Base-by-base conservation (phyloP, 2,888 invertebrate genomes). In the Eurytoma californica region DNA sequence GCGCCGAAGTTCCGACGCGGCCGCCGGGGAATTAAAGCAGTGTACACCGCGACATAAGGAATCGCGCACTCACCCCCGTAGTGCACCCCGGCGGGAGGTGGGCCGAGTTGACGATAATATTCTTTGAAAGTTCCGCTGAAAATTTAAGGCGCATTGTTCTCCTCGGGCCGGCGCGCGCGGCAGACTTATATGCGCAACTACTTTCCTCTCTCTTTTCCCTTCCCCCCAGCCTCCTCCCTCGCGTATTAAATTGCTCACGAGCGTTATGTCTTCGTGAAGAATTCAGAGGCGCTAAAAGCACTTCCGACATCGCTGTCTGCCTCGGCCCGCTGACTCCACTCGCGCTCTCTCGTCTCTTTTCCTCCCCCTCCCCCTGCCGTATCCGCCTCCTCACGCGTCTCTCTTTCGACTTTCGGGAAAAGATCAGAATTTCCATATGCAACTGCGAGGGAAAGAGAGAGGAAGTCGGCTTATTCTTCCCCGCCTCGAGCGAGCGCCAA, bases 211-310 rank as follows among this genome's bases (percentile, higher is more conserved):
- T 24, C 24, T 57, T 69, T 58, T 68, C 63, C 73, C 76, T 24
- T 12, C 49, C 5, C 16, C 5, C 30, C 4, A 77, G 80, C 49
- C 68, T 72, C 30, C 73, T 80, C 67, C 61, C 77, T 67, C 74
- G 57, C 72, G 83, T 83, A 85, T 83, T 82, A 84, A 83, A 83
- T 82, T 82, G 80, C 55, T 76, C 70, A 69, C 75, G 82, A 84
- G 83, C 82, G 79, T 81, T 82, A 82, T 84, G 82, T 82, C 82
- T 82, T 84, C 81, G 81, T 85, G 83, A 84, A 84, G 84, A 84
- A 85, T 85, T 85, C 84, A 84, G 80, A 80, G 81, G 66, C 82
- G 82, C 84, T 85, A 83, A 84, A 84, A 85, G 84, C 82, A 82
- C 81, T 78, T 75, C 39, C 72, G 68, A 65, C 53, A 20, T 57